Evolutionary conservation across 2,888 invertebrate genomes (phyloP), one percentile per base, ranked within the genome.

Genomic region (Tenthredo mesomela): DNA sequence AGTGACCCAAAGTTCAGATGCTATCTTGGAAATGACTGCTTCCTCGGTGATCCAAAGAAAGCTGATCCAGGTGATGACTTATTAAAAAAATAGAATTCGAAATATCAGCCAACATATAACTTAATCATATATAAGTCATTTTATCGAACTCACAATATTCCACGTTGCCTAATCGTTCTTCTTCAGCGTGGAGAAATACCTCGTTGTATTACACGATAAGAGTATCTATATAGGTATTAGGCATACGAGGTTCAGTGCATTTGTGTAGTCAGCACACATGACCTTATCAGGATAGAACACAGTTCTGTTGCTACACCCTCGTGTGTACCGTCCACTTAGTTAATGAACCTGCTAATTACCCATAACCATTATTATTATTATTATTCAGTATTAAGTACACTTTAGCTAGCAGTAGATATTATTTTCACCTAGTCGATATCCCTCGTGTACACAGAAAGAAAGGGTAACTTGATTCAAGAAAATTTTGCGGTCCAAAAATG

Each of bases 1-100:
- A 96, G 96, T 91, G 96, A 96, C 92, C 95, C 96, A 90, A 92
- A 93, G 82, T 98, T 98, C 93, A 95, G 95, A 93, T 98, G 98
- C 94, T 95, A 96, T 88, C 94, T 97, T 89, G 96, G 96, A 86
- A 95, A 96, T 89, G 96, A 96, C 89, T 98, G 98, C 92, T 93
- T 96, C 73, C 94, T 96, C 85, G 97, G 97, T 54, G 97, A 98
- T 94, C 95, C 96, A 54, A 96, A 95, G 92, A 96, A 96, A 93
- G 96, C 97, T 87, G 95, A 96, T 90, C 96, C 97, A 97, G 98
- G 97, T 98, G 94, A 93, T 88, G 73, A 77, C 47, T 84, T 29
- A 67, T 80, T 67, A 4, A 29, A 77, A 50, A 25, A 15, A 33
- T 18, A 33, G 7, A 67, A 61, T 61, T 61, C 25, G 21, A 21